Evolutionary conservation across 53 echinoderm and acorn worm species (phyloP).

Genomic region (Luidia sarsii): DNA sequence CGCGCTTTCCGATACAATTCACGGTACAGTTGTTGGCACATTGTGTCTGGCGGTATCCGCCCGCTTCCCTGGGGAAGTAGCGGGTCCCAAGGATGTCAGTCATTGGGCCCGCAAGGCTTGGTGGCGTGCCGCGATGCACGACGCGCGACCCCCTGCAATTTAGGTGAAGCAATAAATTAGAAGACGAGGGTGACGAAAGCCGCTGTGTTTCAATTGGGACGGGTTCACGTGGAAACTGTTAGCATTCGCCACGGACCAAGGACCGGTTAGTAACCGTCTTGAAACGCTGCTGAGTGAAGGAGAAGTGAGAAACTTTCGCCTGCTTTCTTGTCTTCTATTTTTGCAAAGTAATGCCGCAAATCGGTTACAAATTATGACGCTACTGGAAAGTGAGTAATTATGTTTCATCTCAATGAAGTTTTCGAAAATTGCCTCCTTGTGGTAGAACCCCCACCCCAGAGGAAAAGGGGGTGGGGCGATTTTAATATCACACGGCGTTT

Average conservation of each 20-base stretch:
- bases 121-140: slow-evolving; percentile 8
- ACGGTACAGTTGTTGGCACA: not conserved
- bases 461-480: no score
- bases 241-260: not conserved
- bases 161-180: slow-evolving; percentile 54
- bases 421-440: no score
- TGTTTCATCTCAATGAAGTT: no score
- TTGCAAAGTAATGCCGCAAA: slow-evolving; percentile 3
- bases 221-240: slow-evolving; percentile 6
- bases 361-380: no score
- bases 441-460: no score
- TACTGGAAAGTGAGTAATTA: no score
- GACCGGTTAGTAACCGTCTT: not conserved
- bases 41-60: not conserved
- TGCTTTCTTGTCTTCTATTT: no score
- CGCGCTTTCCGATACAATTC: not conserved
- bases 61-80: not conserved
- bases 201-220: slow-evolving; percentile 23
- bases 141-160: slow-evolving; percentile 3
- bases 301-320: not conserved
- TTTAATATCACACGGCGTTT: no score
- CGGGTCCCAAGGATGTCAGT: slow-evolving; percentile 19
- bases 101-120: slow-evolving; percentile 34
- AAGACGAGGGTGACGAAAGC: slow-evolving; percentile 35
- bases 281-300: not conserved